Conservation (phyloP, 2,113 vertebrate species). For the Scatophagus argus region DNA sequence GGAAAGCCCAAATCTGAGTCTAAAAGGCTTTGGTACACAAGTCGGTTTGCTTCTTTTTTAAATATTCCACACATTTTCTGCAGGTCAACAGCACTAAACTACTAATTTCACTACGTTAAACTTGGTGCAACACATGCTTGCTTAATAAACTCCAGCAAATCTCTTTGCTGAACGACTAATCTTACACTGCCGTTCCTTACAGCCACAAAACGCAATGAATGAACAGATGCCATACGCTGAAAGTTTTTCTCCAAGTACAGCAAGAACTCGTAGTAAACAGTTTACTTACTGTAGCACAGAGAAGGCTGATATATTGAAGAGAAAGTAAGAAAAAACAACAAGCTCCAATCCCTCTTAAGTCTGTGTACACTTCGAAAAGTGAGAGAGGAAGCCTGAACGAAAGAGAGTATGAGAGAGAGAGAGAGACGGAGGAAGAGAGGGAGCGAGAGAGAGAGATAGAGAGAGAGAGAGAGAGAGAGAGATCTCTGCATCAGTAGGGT, state of each 20-base stretch:
- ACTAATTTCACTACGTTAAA: neutral
- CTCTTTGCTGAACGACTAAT: neutral
- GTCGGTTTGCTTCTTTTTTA: neutral
- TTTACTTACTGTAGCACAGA: constrained; percentile 72
- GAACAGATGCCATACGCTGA: constrained; percentile 35
- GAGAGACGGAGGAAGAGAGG: constrained; percentile 40
- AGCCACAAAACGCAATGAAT: constrained; percentile 25
- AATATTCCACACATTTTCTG: no score
- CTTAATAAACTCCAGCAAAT: neutral
- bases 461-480: constrained; percentile 38
- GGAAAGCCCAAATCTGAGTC: neutral
- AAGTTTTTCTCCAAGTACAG: neutral
- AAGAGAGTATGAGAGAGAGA: constrained; percentile 30
- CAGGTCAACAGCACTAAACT: neutral
- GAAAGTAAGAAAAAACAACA: constrained; percentile 47
- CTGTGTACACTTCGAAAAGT: constrained; percentile 59
- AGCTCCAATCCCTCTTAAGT: constrained; percentile 65
- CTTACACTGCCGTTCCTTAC: neutral
- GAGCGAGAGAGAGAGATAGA: constrained; percentile 14
- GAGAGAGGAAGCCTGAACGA: constrained; percentile 40
- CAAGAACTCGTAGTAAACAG: constrained; percentile 40
- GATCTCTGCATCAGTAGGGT: constrained; percentile 28
- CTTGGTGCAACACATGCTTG: constrained; percentile 1
- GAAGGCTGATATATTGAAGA: constrained; percentile 46
- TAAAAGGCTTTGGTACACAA: neutral